These are phyloP conservation scores for Tetragonula carbonaria DNA, from an alignment of 2,888 invertebrate species.

Conservation along the genomic window DNA sequence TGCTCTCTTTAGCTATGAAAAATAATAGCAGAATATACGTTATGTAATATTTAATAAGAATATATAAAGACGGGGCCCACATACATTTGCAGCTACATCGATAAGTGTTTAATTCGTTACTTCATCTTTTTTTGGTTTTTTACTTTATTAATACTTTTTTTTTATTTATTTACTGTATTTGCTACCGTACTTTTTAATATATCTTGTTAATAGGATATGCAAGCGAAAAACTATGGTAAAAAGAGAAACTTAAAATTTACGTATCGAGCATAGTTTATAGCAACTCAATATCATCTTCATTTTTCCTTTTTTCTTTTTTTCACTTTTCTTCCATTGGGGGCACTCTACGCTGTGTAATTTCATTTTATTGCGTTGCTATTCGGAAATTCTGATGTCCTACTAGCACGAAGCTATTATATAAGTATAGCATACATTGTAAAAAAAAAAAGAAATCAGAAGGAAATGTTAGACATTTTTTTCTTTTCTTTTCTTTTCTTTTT, in stretches of 20 bases:
- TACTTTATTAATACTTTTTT: conserved; percentile 70
- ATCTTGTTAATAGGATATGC: conserved; percentile 69
- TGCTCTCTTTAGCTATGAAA: conserved; percentile 76
- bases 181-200: conserved; percentile 72
- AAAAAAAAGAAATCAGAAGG: conserved; percentile 33
- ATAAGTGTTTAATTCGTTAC: conserved; percentile 74
- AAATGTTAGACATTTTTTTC: conserved; percentile 40
- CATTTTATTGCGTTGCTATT: conserved; percentile 19
- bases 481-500: neutral
- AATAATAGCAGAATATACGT: conserved; percentile 82
- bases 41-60: conserved; percentile 82
- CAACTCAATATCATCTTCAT: conserved; percentile 47
- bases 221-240: conserved; percentile 72
- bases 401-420: neutral
- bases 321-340: conserved; percentile 37
- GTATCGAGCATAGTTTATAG: conserved; percentile 43
- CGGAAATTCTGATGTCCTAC: conserved; percentile 11
- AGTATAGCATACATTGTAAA: neutral
- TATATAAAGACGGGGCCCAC: conserved; percentile 82
- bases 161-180: conserved; percentile 63
- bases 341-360: neutral
- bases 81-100: conserved; percentile 78
- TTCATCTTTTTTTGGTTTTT: conserved; percentile 70
- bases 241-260: conserved; percentile 66
- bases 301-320: neutral